A percentile compares a stretch with the other conserved stretches of the same genome.
Conservation (phyloP, 1,140 invertebrate genomes). For the Aphaenogaster ashmeadi region DNA sequence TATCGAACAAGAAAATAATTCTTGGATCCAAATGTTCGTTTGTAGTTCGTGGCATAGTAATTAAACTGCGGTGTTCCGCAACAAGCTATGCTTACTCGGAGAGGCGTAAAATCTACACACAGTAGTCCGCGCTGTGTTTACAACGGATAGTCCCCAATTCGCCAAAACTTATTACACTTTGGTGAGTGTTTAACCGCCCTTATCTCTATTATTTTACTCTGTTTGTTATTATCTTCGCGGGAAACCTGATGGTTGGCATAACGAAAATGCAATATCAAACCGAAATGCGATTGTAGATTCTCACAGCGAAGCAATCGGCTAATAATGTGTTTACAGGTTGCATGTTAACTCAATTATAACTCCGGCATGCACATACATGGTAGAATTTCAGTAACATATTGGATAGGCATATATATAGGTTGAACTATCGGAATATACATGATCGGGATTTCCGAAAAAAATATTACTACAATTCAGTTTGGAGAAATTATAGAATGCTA, state of each 20-base stretch:
- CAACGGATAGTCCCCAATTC: slow-evolving; percentile 70
- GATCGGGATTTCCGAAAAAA: not conserved
- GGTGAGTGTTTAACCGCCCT: slow-evolving; percentile 55
- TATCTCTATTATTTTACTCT: slow-evolving; percentile 17
- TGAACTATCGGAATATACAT: not conserved
- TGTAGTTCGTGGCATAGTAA: slow-evolving; percentile 70
- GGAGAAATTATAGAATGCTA: not conserved
- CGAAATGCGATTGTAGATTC: slow-evolving; percentile 52
- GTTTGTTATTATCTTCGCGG: not conserved
- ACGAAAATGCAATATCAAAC: slow-evolving; percentile 40
- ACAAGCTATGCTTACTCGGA: slow-evolving; percentile 70
- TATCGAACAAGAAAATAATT: slow-evolving; percentile 71
- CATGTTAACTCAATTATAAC: not conserved
- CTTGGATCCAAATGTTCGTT: slow-evolving; percentile 70
- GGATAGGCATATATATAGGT: not conserved
- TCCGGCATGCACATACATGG: not conserved
- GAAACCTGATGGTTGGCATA: slow-evolving; percentile 4
- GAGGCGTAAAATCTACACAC: slow-evolving; percentile 71
- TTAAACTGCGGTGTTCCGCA: slow-evolving; percentile 75
- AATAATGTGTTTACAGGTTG: slow-evolving; percentile 59
- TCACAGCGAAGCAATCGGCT: slow-evolving; percentile 35
- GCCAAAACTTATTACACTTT: slow-evolving; percentile 68
- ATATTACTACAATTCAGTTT: not conserved
- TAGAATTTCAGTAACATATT: not conserved
- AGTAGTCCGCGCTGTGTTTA: slow-evolving; percentile 57